These are phyloP conservation scores for Oligia strigilis DNA, from an alignment of 2,888 invertebrate genomes.

Conservation along the genomic window DNA sequence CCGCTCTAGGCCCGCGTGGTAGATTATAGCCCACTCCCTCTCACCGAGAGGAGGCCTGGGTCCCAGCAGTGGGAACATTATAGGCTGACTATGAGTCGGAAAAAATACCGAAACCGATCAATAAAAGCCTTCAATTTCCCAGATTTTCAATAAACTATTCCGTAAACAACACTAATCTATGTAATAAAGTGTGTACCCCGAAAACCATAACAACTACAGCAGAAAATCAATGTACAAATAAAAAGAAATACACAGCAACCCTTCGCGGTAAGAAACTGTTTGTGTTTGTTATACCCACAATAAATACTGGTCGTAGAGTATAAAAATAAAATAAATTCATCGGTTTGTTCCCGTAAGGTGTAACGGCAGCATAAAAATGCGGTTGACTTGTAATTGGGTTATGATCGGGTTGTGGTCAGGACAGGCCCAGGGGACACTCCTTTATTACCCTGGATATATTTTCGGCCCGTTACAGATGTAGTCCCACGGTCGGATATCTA, in stretches of 20 bases:
- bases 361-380: conserved; percentile 79
- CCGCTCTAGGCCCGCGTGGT: too few relatives aligned
- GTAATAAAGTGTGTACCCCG: neutral
- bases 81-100: neutral
- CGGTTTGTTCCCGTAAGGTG: conserved; percentile 71
- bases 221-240: conserved; percentile 49
- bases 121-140: neutral
- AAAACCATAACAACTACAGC: conserved; percentile 21
- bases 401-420: conserved; percentile 77
- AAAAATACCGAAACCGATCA: neutral
- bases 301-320: conserved; percentile 63
- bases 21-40: neutral
- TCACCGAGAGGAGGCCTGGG: neutral
- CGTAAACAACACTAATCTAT: neutral
- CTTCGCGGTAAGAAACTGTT: conserved; percentile 34
- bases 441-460: conserved; percentile 76
- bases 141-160: neutral
- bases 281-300: conserved; percentile 60
- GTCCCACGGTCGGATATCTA: conserved; percentile 30
- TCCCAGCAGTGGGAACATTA: neutral
- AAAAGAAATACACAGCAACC: conserved; percentile 34
- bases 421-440: conserved; percentile 69
- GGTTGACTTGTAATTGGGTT: conserved; percentile 81
- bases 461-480: conserved; percentile 67
- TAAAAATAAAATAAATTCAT: conserved; percentile 71